Conservation (phyloP, 2,797 vertebrate species). For the Onychomys leucogaster region DNA sequence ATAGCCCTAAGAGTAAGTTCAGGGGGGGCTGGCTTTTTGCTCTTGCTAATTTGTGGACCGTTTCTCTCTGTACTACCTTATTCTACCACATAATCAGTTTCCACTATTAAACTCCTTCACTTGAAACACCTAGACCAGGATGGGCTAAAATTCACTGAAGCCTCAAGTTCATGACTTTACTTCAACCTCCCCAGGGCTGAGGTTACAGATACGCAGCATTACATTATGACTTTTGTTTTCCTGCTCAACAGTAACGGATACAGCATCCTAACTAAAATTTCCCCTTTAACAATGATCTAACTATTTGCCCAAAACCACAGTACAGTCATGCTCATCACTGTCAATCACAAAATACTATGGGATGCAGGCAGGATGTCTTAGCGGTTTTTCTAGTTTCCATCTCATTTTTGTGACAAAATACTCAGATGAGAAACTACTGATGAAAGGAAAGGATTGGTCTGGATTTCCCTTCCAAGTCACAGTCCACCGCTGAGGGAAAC, state of each 20-base stretch:
- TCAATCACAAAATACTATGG: background rate
- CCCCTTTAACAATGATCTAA: background rate
- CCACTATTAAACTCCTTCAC: background rate
- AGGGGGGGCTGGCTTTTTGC: background rate
- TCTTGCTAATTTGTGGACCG: background rate
- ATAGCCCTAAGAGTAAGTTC: background rate
- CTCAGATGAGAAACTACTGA: background rate
- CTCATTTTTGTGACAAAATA: background rate
- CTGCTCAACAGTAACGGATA: background rate
- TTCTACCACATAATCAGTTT: too few species aligned
- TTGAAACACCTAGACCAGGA: background rate
- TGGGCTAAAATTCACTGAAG: background rate
- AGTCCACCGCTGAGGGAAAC: background rate
- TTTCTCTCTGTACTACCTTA: background rate
- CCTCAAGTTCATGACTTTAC: background rate
- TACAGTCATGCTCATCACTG: background rate
- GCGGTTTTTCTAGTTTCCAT: background rate
- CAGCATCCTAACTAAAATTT: background rate
- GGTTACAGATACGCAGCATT: background rate
- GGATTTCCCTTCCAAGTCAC: background rate
- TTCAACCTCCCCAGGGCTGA: background rate
- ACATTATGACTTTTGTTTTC: background rate
- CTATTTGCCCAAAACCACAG: background rate
- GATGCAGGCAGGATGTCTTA: background rate
- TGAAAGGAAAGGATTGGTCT: background rate